Evolutionary conservation across 2,888 invertebrate genomes (phyloP).

Genomic region (Cybosia mesomella): DNA sequence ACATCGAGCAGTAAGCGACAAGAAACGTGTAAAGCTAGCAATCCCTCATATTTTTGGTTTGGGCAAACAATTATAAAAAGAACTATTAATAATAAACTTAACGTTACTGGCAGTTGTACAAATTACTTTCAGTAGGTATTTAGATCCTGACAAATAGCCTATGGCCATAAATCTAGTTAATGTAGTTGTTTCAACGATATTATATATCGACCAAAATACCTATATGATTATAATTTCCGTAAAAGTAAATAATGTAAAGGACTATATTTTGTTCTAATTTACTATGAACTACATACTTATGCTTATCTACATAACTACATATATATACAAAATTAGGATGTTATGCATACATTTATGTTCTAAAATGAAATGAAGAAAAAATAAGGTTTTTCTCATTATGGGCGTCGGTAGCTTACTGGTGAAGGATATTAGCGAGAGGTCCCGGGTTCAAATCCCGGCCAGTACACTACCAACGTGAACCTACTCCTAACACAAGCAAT

Average conservation of each 20-base stretch:
- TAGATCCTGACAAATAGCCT: constrained; percentile 29
- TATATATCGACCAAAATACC: constrained; percentile 35
- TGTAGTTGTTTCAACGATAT: constrained; percentile 31
- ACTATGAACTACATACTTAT: neutral
- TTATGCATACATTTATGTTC: too few species aligned
- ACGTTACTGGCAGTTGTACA: constrained; percentile 38
- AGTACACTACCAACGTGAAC: too few species aligned
- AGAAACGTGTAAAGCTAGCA: too few species aligned
- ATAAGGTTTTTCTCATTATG: neutral
- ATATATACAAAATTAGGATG: neutral
- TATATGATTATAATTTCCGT: neutral
- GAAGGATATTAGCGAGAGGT: too few species aligned
- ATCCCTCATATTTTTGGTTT: neutral
- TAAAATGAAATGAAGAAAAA: too few species aligned
- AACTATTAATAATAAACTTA: neutral
- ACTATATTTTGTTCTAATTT: neutral
- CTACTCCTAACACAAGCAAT: too few species aligned
- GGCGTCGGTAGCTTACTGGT: neutral
- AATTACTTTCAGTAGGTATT: constrained; percentile 39
- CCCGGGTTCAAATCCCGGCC: too few species aligned
- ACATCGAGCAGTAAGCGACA: too few species aligned
- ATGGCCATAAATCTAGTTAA: neutral
- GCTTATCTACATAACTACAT: neutral
- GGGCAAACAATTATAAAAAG: neutral
- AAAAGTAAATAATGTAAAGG: neutral